Percentiles rank a stretch among this genome's conserved stretches.
These are phyloP conservation scores for Lasiurus cinereus DNA, from an alignment of 2,113 vertebrate genomes.

Conservation along the genomic window DNA sequence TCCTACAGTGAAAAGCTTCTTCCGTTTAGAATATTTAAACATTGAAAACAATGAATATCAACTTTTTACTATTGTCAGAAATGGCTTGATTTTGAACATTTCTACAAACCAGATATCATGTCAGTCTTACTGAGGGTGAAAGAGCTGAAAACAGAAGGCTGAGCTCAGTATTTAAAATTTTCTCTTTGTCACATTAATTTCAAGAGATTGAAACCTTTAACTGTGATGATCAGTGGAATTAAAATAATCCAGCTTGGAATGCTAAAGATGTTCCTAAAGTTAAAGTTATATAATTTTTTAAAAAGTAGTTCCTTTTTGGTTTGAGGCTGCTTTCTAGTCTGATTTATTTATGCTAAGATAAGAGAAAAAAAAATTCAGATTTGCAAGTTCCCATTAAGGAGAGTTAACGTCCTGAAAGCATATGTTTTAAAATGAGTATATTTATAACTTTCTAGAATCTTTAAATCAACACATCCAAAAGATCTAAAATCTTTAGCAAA, in stretches of 20 bases:
- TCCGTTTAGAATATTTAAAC: conserved; percentile 67
- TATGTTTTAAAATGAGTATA: conserved; percentile 49
- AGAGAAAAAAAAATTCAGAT: conserved; percentile 53
- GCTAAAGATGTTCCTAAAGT: conserved; percentile 31
- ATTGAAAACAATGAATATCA: conserved; percentile 43
- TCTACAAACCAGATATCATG: conserved; percentile 32
- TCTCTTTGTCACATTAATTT: conserved; percentile 53
- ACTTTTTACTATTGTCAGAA: conserved; percentile 44
- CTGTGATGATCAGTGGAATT: conserved; percentile 72
- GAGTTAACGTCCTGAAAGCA: conserved; percentile 60
- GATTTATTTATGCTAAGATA: conserved; percentile 66
- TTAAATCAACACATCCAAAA: conserved; percentile 48
- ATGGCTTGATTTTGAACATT: conserved; percentile 15
- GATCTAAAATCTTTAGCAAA: conserved; percentile 48
- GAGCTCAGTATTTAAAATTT: neutral
- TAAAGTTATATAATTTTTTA: neutral
- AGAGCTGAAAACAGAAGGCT: conserved; percentile 42
- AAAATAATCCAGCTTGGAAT: conserved; percentile 29
- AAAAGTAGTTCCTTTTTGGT: conserved; percentile 28
- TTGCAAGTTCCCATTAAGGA: conserved; percentile 50
- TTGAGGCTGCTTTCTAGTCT: conserved; percentile 63
- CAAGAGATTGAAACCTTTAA: conserved; percentile 58
- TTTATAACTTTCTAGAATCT: conserved; percentile 45
- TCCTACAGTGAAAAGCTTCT: neutral
- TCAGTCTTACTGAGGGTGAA: conserved; percentile 26